Base-by-base conservation (phyloP, 2,797 vertebrate species). In the Molothrus aeneus region DNA sequence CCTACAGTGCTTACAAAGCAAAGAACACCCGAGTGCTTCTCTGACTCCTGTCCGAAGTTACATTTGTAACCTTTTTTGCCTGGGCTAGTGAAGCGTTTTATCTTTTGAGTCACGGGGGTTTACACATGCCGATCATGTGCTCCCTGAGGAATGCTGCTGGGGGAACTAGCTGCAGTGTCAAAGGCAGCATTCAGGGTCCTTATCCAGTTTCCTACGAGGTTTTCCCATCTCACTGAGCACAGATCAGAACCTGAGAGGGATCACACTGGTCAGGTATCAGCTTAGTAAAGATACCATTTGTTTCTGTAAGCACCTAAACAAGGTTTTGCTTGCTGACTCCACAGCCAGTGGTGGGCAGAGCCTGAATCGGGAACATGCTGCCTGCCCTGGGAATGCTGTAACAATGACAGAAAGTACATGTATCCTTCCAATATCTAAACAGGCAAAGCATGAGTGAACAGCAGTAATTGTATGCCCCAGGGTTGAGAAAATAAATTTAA, bases 301-400 rank as follows among this genome's bases (percentile, higher is more conserved):
- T 47, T 86, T 60, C 71, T 57, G 40, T 38, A 66, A 45, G 36
- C 51, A 19, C 43, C 50, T 29, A 26, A 43, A 29, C 11, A 13
- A 60, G 32, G 72, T 57, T 84, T 54, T 72, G 28, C 29, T 72
- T 90, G 63, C 47, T 42, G 59, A 51, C n/a, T 61, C 32, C 6
- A 5, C 36, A 79, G 66, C 29, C 19, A 0, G 22, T 2, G 24
- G 18, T n/a, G 54, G 63, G 73, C 40, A 75, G 51, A 63, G 47
- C 36, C 65, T 0, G 1, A 68, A 36, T 24, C 0, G 0, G 56
- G 79, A 70, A 8, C 20, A 5, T 1, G 1, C 43, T 72, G 75
- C 26, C 65, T 85, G 77, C n/a, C 60, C 20, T 51, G 36, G 65
- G 54, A 86, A 61, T 34, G 51, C 61, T 81, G 19, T 53, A 74